Evolutionary conservation across 2,888 invertebrate species (phyloP).

Genomic region (Geotrupes spiniger): DNA sequence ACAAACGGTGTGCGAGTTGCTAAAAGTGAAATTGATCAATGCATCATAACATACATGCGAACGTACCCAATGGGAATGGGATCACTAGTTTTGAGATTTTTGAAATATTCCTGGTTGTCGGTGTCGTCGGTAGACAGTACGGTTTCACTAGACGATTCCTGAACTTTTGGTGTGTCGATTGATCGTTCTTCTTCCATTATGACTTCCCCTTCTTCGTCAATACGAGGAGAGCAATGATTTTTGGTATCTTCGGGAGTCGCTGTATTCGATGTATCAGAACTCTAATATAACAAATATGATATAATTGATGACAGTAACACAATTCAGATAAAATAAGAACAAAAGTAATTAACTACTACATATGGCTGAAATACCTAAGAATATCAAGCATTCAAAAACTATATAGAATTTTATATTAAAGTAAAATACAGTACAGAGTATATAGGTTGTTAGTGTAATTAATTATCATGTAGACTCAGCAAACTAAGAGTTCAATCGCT

Average conservation of each 20-base stretch:
- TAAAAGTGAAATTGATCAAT: conserved; percentile 36
- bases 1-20: conserved; percentile 70
- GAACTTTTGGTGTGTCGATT: not conserved
- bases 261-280: conserved; percentile 62
- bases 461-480: too few species aligned
- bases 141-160: not conserved
- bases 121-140: conserved; percentile 15
- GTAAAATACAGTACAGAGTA: too few species aligned
- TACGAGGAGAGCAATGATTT: conserved; percentile 55
- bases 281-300: conserved; percentile 47
- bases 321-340: not conserved
- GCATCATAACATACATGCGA: not conserved
- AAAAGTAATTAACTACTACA: too few species aligned
- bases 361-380: too few species aligned
- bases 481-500: too few species aligned
- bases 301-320: not conserved
- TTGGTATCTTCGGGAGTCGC: conserved; percentile 52
- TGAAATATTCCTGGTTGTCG: conserved; percentile 29
- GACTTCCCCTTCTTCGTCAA: conserved; percentile 69
- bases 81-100: conserved; percentile 60
- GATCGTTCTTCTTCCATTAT: conserved; percentile 34
- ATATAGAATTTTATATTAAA: too few species aligned
- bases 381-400: too few species aligned
- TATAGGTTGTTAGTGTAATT: too few species aligned
- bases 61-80: conserved; percentile 74